These are phyloP conservation scores for Baccha elongata DNA, from an alignment of 2,888 invertebrate genomes.

Conservation along the genomic window DNA sequence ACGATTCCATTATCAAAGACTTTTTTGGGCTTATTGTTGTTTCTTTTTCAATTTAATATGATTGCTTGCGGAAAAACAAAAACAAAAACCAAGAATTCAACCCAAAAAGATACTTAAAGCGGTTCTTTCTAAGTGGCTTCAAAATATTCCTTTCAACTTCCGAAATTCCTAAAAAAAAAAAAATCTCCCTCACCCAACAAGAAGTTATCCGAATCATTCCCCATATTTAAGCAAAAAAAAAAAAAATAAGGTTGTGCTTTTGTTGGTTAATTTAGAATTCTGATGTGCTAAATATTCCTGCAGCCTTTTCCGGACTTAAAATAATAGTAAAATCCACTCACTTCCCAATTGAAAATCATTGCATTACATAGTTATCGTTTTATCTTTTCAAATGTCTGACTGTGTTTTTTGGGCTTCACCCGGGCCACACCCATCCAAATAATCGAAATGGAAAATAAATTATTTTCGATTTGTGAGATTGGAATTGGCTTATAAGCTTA, in stretches of 20 bases:
- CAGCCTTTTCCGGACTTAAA: constrained; percentile 23
- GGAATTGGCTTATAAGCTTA: constrained; percentile 56
- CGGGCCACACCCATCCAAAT: background rate
- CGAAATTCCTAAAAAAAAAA: background rate
- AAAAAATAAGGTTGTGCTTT: background rate
- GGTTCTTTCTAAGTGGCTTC: constrained; percentile 7
- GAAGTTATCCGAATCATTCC: background rate
- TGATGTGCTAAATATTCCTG: constrained; percentile 11
- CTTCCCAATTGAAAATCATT: constrained; percentile 19
- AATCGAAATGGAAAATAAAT: constrained; percentile 56
- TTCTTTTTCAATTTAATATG: constrained; percentile 17
- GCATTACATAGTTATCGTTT: constrained; percentile 20
- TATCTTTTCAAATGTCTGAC: constrained; percentile 1
- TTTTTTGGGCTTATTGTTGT: background rate
- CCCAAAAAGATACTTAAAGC: constrained; percentile 1
- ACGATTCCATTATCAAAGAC: background rate
- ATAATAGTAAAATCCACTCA: constrained; percentile 25
- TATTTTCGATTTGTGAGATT: constrained; percentile 64
- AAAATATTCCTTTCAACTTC: constrained; percentile 26
- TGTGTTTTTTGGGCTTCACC: background rate
- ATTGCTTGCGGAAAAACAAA: constrained; percentile 7
- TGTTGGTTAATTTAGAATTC: constrained; percentile 18
- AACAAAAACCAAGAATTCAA: background rate
- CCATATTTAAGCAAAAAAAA: background rate
- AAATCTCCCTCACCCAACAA: background rate